Evolutionary conservation across 2,797 vertebrate genomes (phyloP).

Genomic region (Megaceryle alcyon): DNA sequence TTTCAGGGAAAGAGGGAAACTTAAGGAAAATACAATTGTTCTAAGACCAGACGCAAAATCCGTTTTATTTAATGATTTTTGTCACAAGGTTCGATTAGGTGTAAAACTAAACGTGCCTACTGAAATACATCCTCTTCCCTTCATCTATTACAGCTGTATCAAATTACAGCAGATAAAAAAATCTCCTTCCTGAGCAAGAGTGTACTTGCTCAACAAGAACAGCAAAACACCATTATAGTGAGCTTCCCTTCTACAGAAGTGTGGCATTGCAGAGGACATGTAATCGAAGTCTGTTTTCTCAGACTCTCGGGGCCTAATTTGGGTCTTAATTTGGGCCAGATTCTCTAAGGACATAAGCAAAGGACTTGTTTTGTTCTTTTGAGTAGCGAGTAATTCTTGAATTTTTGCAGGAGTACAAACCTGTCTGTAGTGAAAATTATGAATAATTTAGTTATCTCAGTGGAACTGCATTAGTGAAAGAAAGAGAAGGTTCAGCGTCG

Average conservation of each 20-base stretch:
- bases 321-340: neutral
- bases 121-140: neutral
- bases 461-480: neutral
- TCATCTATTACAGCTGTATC: neutral
- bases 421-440: neutral
- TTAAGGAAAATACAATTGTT: neutral
- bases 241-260: neutral
- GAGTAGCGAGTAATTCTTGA: neutral
- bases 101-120: neutral
- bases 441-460: neutral
- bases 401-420: neutral
- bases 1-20: neutral
- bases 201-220: slow-evolving; percentile 10
- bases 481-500: neutral
- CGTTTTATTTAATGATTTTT: neutral
- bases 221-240: neutral
- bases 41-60: neutral
- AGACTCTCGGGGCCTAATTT: neutral
- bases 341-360: neutral
- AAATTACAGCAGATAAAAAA: neutral
- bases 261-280: neutral
- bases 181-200: neutral
- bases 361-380: neutral
- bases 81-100: neutral
- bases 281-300: neutral